Conservation (phyloP, 2,888 invertebrate species). For the Nomada fabriciana region DNA sequence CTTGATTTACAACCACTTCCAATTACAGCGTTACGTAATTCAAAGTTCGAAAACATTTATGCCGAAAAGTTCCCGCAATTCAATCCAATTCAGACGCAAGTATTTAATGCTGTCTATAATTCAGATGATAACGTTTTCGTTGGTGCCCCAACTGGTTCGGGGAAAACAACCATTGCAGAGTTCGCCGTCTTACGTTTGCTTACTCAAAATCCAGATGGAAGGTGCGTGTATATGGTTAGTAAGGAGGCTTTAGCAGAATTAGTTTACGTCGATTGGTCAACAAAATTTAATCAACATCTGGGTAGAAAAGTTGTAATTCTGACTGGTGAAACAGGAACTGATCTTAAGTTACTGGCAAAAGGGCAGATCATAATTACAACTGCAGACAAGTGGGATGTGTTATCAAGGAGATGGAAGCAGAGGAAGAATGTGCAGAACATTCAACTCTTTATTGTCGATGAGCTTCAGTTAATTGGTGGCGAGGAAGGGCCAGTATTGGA, state of each 20-base stretch:
- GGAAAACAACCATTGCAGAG: conserved; percentile 97
- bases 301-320: conserved; percentile 95
- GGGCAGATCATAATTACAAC: conserved; percentile 98
- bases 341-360: conserved; percentile 95
- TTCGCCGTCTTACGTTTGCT: conserved; percentile 96
- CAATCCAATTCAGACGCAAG: conserved; percentile 99
- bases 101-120: conserved; percentile 99
- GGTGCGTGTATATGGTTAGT: conserved; percentile 97
- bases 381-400: conserved; percentile 99
- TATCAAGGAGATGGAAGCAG: conserved; percentile 99
- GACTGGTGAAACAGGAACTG: conserved; percentile 98
- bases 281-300: conserved; percentile 92
- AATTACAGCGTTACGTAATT: conserved; percentile 95
- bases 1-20: conserved; percentile 98
- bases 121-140: conserved; percentile 99
- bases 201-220: conserved; percentile 89
- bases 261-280: conserved; percentile 96
- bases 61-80: conserved; percentile 95
- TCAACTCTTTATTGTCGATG: conserved; percentile 98
- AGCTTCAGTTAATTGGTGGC: conserved; percentile 95
- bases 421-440: conserved; percentile 99
- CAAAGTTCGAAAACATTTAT: conserved; percentile 94
- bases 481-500: conserved; percentile 97
- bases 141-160: conserved; percentile 96
- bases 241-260: conserved; percentile 96